These are phyloP conservation scores for Notospermus geniculatus DNA, from an alignment of 1,140 invertebrate genomes.

Conservation along the genomic window DNA sequence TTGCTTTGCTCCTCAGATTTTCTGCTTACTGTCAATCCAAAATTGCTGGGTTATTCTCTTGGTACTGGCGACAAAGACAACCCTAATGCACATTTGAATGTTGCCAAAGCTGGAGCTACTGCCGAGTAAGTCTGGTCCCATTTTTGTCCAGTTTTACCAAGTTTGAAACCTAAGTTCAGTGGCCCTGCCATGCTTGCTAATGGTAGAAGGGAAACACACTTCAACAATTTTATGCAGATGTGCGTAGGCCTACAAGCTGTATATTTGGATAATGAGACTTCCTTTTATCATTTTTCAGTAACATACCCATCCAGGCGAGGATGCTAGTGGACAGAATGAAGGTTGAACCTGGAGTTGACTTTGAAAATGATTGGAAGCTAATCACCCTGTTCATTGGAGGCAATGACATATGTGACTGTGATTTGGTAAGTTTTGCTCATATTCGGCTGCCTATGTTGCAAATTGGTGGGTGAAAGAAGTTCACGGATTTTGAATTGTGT, in stretches of 20 bases:
- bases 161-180: no score
- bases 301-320: conserved; percentile 68
- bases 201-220: no score
- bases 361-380: conserved; percentile 68
- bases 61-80: conserved; percentile 31
- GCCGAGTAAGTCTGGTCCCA: conserved; percentile 30
- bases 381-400: conserved; percentile 83
- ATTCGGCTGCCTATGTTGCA: no score
- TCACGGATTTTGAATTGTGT: no score
- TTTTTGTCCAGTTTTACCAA: not conserved
- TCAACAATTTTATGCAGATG: no score
- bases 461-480: no score
- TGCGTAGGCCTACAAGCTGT: no score
- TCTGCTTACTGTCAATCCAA: conserved; percentile 48
- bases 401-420: conserved; percentile 74
- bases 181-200: no score
- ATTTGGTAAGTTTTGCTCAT: conserved; percentile 40
- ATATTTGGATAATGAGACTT: no score
- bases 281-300: conserved; percentile 47
- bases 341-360: conserved; percentile 58
- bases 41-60: conserved; percentile 46
- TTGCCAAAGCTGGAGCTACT: conserved; percentile 43
- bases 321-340: conserved; percentile 70
- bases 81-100: conserved; percentile 40
- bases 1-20: conserved; percentile 47